These are phyloP conservation scores for Drosophila elegans DNA, from an alignment of 1,140 invertebrate genomes.

Conservation along the genomic window DNA sequence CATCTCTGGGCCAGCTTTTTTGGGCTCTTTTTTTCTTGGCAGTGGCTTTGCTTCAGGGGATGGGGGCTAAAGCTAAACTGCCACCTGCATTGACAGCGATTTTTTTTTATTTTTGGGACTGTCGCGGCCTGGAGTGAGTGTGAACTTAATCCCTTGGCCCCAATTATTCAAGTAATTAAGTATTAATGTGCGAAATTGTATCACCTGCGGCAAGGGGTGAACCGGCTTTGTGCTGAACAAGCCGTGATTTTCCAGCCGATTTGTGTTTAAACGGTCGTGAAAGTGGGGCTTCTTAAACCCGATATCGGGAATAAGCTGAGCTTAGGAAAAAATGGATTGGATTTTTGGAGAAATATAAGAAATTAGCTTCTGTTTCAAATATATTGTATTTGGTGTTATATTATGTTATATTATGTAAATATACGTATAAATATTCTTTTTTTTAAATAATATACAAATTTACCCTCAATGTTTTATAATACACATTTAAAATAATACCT, in stretches of 20 bases:
- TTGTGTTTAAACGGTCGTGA: constrained; percentile 68
- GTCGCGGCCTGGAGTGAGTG: constrained; percentile 48
- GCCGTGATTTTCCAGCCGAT: constrained; percentile 78
- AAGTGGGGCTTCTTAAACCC: constrained; percentile 56
- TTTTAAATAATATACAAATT: no score
- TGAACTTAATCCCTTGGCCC: constrained; percentile 78
- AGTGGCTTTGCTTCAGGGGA: constrained; percentile 18
- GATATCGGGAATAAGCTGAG: constrained; percentile 2
- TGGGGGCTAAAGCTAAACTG: constrained; percentile 2
- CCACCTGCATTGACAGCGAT: constrained; percentile 60
- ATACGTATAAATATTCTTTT: no score
- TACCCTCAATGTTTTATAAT: no score
- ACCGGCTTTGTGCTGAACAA: constrained; percentile 18
- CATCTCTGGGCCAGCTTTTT: constrained; percentile 45
- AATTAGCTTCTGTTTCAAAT: not conserved
- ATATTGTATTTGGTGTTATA: no score
- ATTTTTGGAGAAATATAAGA: no score
- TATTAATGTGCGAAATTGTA: constrained; percentile 82
- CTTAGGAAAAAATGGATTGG: not conserved
- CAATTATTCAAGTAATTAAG: constrained; percentile 84
- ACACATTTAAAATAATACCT: not conserved
- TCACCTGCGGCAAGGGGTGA: constrained; percentile 64
- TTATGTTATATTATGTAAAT: no score
- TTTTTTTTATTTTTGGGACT: constrained; percentile 13
- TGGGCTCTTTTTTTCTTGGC: constrained; percentile 16